These are phyloP conservation scores for Tretioscincus oriximinensis DNA, from an alignment of 2,113 vertebrate genomes.

Conservation along the genomic window DNA sequence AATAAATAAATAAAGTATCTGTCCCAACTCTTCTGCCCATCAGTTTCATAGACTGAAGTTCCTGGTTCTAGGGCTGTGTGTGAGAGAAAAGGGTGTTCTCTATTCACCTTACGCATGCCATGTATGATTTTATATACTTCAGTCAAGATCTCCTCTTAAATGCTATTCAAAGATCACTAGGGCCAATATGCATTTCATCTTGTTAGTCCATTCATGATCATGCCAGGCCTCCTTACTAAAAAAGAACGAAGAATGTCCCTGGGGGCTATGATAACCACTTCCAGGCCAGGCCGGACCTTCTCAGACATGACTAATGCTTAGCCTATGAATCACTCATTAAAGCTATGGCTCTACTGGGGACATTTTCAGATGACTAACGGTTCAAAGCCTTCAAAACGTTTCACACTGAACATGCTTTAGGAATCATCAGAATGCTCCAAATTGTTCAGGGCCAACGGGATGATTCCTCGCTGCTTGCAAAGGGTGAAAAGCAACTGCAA, in stretches of 20 bases:
- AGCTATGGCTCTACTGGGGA: not conserved
- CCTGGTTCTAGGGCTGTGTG: too few species aligned
- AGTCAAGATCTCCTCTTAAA: too few species aligned
- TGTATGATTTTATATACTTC: too few species aligned
- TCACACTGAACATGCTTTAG: not conserved
- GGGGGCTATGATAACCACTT: not conserved
- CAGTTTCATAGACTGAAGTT: too few species aligned
- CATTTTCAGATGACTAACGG: not conserved
- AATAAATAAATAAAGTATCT: too few species aligned
- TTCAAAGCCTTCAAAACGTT: not conserved
- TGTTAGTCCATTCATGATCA: not conserved
- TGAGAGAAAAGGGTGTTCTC: too few species aligned
- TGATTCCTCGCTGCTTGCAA: not conserved
- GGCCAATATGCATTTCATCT: not conserved
- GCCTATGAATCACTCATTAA: not conserved
- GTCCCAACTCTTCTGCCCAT: too few species aligned
- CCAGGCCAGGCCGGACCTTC: not conserved
- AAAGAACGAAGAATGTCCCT: not conserved
- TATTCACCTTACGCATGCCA: too few species aligned
- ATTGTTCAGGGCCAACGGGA: not conserved
- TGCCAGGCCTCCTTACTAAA: not conserved
- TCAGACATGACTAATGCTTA: not conserved
- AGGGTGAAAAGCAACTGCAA: not conserved
- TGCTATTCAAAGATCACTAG: too few species aligned
- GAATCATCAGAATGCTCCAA: not conserved